These are phyloP conservation scores for Typhlomys cinereus DNA, from an alignment of 2,113 vertebrate genomes.

Conservation along the genomic window DNA sequence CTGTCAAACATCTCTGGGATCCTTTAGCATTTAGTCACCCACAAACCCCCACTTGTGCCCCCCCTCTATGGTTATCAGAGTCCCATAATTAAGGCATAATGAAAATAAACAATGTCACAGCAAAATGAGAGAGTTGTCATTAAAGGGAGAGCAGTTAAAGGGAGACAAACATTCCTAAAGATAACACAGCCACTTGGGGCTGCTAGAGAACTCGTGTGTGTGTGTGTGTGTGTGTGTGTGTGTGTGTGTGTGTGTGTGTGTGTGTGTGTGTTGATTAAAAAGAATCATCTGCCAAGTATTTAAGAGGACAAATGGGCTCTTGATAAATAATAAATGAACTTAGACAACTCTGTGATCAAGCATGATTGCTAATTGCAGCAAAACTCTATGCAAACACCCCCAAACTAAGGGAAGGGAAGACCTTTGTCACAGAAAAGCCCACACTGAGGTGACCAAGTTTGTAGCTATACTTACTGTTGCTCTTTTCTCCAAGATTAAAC, in stretches of 20 bases:
- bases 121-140: conserved; percentile 61
- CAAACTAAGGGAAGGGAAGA: neutral
- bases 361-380: neutral
- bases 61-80: conserved; percentile 71
- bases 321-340: conserved; percentile 38
- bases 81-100: conserved; percentile 78
- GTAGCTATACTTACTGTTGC: too few relatives aligned
- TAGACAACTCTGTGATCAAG: conserved; percentile 16
- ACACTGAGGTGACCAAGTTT: neutral
- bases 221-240: neutral
- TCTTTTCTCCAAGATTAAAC: neutral
- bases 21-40: conserved; percentile 69
- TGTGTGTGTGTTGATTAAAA: conserved; percentile 54
- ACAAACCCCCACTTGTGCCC: conserved; percentile 68
- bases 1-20: conserved; percentile 62
- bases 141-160: conserved; percentile 50
- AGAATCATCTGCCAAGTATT: conserved; percentile 44
- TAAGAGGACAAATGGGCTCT: conserved; percentile 45
- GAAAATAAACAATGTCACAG: conserved; percentile 79
- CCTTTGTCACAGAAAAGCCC: neutral
- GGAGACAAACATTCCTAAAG: conserved; percentile 67
- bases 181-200: neutral
- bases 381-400: neutral
- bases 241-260: neutral
- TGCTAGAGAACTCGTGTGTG: conserved; percentile 22